phyloP scores from a whole-genome alignment of 2,797 vertebrate species.

The Microchirus variegatus region DNA sequence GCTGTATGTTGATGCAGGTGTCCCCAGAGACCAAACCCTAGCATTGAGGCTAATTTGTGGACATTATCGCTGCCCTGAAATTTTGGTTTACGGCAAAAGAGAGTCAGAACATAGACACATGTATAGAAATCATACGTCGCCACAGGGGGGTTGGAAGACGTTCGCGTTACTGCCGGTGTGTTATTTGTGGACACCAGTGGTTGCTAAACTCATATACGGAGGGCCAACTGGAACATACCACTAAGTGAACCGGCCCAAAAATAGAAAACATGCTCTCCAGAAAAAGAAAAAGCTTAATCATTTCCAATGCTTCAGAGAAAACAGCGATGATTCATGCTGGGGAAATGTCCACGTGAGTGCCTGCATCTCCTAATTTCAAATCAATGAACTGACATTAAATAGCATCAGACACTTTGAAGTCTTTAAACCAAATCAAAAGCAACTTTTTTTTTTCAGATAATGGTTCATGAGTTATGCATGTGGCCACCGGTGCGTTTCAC shows the following conservation, averaged over 20 bases:
- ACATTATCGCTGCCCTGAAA: slow-evolving; percentile 52
- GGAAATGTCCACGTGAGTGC: slow-evolving; percentile 2
- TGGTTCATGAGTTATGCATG: background rate
- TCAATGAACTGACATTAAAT: background rate
- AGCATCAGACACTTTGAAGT: no score
- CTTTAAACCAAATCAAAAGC: no score
- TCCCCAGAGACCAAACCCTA: slow-evolving; percentile 28
- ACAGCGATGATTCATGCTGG: background rate
- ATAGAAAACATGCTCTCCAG: slow-evolving; percentile 15
- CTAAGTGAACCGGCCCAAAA: slow-evolving; percentile 20
- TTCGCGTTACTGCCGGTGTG: slow-evolving; percentile 36
- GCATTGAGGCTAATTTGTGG: slow-evolving; percentile 46
- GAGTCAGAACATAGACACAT: slow-evolving; percentile 14
- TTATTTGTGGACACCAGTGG: slow-evolving; percentile 55
- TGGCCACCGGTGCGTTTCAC: slow-evolving; percentile 4
- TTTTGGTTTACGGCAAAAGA: slow-evolving; percentile 52
- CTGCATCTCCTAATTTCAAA: slow-evolving; percentile 1
- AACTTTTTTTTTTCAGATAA: background rate
- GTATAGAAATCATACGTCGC: slow-evolving; percentile 18
- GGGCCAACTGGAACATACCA: slow-evolving; percentile 11
- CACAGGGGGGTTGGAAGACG: slow-evolving; percentile 13
- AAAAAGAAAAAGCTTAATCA: slow-evolving; percentile 12
- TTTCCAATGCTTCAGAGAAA: slow-evolving; percentile 14
- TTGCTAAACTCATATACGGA: slow-evolving; percentile 31
- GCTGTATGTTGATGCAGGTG: slow-evolving; percentile 73